Evolutionary conservation across 2,113 vertebrate genomes (phyloP).

Genomic region (Danio rerio): GRCz12tu NC_133178.1:4744501-4745000

Average conservation of each 20-base stretch:
- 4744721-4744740: not conserved
- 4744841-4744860: not conserved
- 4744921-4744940: no score
- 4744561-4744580: not conserved
- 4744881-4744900: no score
- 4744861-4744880: not conserved
- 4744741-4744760: not conserved
- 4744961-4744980: no score
- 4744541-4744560: not conserved
- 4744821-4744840: not conserved
- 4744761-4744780: not conserved
- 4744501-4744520: no score
- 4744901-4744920: no score
- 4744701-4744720: not conserved
- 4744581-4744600: not conserved
- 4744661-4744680: not conserved
- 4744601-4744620: not conserved
- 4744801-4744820: not conserved
- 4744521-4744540: not conserved
- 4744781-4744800: not conserved
- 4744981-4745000: no score
- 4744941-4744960: no score
- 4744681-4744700: not conserved
- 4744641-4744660: conserved; percentile 54
- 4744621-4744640: conserved; percentile 73